These are phyloP conservation scores for Chirona hameri DNA, from an alignment of 2,888 invertebrate species.

Conservation along the genomic window DNA sequence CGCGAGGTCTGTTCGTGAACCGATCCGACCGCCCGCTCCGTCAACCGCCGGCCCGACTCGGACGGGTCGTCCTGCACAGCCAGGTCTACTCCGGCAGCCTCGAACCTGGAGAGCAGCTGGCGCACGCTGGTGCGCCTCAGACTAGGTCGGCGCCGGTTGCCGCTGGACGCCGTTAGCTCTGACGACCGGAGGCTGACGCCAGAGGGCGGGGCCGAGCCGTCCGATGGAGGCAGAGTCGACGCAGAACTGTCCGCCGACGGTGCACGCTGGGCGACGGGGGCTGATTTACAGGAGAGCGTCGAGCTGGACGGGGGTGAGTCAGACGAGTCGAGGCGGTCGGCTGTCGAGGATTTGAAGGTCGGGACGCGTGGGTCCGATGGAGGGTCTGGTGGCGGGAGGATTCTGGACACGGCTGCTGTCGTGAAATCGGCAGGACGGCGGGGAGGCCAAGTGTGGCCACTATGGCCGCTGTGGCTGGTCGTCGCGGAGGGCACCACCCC, in stretches of 20 bases:
- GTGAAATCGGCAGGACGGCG: background rate
- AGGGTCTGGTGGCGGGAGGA: background rate
- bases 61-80: background rate
- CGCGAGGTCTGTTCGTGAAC: background rate
- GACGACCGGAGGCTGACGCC: background rate
- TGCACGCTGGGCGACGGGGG: too few species aligned
- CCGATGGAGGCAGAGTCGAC: too few species aligned
- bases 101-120: slow-evolving; percentile 5
- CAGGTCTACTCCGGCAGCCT: background rate
- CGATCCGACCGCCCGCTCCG: background rate
- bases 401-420: background rate
- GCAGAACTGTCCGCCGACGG: too few species aligned
- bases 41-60: background rate
- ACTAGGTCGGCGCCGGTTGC: background rate
- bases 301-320: too few species aligned
- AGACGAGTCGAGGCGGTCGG: too few species aligned
- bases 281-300: too few species aligned
- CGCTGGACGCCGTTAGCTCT: background rate
- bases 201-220: background rate
- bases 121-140: background rate
- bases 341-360: too few species aligned
- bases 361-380: too few species aligned
- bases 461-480: background rate
- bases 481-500: too few species aligned
- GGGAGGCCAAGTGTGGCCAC: background rate